A percentile compares a stretch with the other conserved stretches of the same genome.
These are phyloP conservation scores for Drosophila longiperda DNA, from an alignment of 2,888 invertebrate species.

Conservation along the genomic window DNA sequence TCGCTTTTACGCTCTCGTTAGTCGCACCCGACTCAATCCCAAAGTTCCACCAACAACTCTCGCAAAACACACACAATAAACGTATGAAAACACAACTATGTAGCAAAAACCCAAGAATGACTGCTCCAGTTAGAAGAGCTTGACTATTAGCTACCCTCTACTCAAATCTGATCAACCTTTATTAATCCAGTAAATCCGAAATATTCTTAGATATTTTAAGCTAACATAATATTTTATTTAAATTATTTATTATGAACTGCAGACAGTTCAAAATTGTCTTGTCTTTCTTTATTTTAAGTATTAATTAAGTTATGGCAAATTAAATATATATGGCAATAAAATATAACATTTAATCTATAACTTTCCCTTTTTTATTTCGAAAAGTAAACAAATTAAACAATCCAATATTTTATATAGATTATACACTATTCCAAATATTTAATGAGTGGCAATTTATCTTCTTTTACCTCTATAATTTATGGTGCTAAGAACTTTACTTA, in stretches of 20 bases:
- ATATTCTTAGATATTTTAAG: neutral
- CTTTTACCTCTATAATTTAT: neutral
- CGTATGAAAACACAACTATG: constrained; percentile 33
- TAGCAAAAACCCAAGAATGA: constrained; percentile 11
- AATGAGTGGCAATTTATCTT: neutral
- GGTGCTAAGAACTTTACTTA: neutral
- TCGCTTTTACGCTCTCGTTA: constrained; percentile 82
- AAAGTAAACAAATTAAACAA: neutral
- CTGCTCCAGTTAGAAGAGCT: neutral
- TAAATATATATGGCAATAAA: neutral
- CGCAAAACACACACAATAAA: constrained; percentile 39
- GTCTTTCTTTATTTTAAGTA: too few relatives aligned
- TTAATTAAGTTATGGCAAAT: neutral
- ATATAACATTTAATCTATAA: neutral
- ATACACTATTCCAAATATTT: neutral
- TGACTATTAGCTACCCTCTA: constrained; percentile 11
- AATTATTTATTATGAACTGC: neutral
- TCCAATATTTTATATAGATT: neutral
- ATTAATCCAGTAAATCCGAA: neutral
- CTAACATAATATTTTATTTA: neutral
- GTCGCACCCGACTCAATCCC: constrained; percentile 69
- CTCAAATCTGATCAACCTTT: neutral
- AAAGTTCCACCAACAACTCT: constrained; percentile 47
- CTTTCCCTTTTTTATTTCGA: neutral
- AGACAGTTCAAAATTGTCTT: neutral